Evolutionary conservation across 1,140 invertebrate genomes (phyloP).

Genomic region (Lamellibrachia luymesi): DNA sequence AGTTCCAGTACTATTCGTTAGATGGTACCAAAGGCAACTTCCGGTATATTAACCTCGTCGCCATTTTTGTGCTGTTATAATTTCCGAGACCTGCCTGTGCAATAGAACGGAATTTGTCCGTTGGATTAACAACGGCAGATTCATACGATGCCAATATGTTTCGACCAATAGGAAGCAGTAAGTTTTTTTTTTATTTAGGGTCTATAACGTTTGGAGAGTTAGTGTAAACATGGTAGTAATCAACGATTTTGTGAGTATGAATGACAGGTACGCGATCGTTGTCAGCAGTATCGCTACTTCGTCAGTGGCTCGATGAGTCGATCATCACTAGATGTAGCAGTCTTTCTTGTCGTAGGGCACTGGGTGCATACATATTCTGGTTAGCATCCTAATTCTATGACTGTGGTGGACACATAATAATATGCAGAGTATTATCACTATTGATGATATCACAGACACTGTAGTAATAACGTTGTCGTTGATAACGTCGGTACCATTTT

Average conservation of each 20-base stretch:
- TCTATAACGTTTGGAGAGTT: not conserved
- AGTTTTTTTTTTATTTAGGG: not conserved
- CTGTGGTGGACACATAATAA: not conserved
- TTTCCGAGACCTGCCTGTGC: not conserved
- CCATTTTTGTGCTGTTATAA: not conserved
- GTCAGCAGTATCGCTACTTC: not conserved
- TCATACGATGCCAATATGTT: not conserved
- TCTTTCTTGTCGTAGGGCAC: not conserved
- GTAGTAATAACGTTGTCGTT: too few relatives aligned
- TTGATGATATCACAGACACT: too few relatives aligned
- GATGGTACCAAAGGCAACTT: not conserved
- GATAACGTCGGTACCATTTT: too few relatives aligned
- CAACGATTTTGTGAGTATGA: not conserved
- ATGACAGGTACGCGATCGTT: not conserved
- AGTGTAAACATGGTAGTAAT: not conserved
- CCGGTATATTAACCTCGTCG: slow-evolving; percentile 3
- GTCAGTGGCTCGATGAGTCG: not conserved
- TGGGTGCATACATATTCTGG: not conserved
- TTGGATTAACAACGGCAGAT: not conserved
- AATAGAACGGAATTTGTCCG: not conserved
- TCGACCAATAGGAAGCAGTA: not conserved
- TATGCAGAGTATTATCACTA: not conserved
- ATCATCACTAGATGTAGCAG: not conserved
- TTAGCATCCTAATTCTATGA: not conserved
- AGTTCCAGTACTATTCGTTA: not conserved